Evolutionary conservation across 2,888 invertebrate species (phyloP).

Genomic region (Stenolophus ochropezus): DNA sequence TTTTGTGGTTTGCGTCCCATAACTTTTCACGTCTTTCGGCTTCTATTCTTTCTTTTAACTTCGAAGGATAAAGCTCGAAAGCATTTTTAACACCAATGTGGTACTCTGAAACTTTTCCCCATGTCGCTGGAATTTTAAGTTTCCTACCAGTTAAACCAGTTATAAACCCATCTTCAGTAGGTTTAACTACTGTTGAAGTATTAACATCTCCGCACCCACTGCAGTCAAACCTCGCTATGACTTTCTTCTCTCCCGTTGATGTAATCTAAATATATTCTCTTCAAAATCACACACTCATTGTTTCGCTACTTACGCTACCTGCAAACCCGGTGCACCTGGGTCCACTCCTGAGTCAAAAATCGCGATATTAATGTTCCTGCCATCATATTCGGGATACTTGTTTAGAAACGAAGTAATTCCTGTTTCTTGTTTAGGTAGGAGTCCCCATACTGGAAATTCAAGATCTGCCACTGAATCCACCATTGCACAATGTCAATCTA

Average conservation of each 20-base stretch:
- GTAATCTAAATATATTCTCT: slow-evolving; percentile 79
- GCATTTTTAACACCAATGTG: slow-evolving; percentile 91
- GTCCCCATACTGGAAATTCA: slow-evolving; percentile 88
- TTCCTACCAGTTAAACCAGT: slow-evolving; percentile 91
- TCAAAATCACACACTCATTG: slow-evolving; percentile 43
- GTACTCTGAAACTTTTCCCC: slow-evolving; percentile 90
- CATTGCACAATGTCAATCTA: slow-evolving; percentile 48
- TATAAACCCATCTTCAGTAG: slow-evolving; percentile 81
- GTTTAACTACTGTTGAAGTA: slow-evolving; percentile 84
- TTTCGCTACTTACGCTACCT: slow-evolving; percentile 76
- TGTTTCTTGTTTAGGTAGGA: slow-evolving; percentile 96
- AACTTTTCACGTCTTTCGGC: slow-evolving; percentile 83
- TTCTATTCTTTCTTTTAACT: slow-evolving; percentile 87
- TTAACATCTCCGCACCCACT: slow-evolving; percentile 98
- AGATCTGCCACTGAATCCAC: slow-evolving; percentile 54
- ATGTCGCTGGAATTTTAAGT: slow-evolving; percentile 88
- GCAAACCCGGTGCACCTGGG: slow-evolving; percentile 94
- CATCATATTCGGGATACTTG: slow-evolving; percentile 94
- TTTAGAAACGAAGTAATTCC: slow-evolving; percentile 89
- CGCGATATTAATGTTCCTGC: slow-evolving; percentile 92
- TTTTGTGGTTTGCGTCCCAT: slow-evolving; percentile 91
- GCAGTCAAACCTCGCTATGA: slow-evolving; percentile 96
- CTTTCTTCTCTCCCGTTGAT: slow-evolving; percentile 91
- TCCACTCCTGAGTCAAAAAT: slow-evolving; percentile 99
- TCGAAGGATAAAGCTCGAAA: slow-evolving; percentile 90